phyloP scores from a whole-genome alignment of 2,113 vertebrate species.

The Lampris incognitus region DNA sequence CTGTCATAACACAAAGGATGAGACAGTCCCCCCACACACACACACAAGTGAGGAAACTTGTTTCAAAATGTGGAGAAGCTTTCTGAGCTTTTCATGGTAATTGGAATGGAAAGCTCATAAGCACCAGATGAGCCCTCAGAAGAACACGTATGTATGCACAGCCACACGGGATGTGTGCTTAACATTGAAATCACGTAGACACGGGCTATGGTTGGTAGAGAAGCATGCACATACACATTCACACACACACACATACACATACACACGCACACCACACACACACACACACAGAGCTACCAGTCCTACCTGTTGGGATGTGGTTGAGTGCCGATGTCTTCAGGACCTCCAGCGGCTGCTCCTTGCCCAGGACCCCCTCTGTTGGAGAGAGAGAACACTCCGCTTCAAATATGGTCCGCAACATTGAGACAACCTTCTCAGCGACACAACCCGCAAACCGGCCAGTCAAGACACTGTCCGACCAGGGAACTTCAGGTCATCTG shows the following conservation, averaged over 20 bases:
- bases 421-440: constrained; percentile 49
- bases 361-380: constrained; percentile 81
- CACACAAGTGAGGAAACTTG: no score
- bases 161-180: constrained; percentile 60
- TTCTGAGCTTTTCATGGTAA: neutral
- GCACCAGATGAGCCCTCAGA: neutral
- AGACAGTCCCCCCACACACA: no score
- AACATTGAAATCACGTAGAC: constrained; percentile 64
- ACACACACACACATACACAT: neutral
- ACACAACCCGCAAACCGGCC: constrained; percentile 38
- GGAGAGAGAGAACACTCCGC: constrained; percentile 78
- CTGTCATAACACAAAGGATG: no score
- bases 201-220: constrained; percentile 21
- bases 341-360: constrained; percentile 80
- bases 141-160: constrained; percentile 43
- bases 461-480: constrained; percentile 14
- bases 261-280: constrained; percentile 1
- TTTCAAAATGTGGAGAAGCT: neutral
- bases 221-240: constrained; percentile 3
- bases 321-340: constrained; percentile 83
- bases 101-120: constrained; percentile 7
- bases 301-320: constrained; percentile 84
- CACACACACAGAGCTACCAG: constrained; percentile 10
- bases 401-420: constrained; percentile 83
- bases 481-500: constrained; percentile 62